Evolutionary conservation across 1,140 invertebrate species (phyloP), one percentile per base, ranked within the genome.

Genomic region (Saccostrea cuccullata): DNA sequence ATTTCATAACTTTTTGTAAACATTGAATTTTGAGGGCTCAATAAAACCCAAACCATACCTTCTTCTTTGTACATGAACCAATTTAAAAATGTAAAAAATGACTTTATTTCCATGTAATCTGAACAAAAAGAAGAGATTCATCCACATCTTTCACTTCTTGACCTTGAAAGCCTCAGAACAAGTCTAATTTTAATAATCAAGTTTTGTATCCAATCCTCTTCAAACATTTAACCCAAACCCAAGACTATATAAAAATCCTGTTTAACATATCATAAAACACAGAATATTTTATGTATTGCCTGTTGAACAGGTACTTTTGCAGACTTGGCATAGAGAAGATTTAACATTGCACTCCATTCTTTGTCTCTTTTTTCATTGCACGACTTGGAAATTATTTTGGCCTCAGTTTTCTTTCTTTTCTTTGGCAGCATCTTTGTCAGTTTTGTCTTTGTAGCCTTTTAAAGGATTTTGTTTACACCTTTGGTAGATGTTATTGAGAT

Each of bases 391-490:
- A 84, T 84, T 47, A 12, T 70, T n/a, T 70, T 77, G 55, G 17
- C 17, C 77, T 89, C 67, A 91, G 30, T 91, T 86, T 26, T 91
- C 90, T 70, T 91, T 90, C 56, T 92, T 92, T 40, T 85, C 85
- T 60, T 90, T 89, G 23, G 70, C 86, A 20, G 17, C 85, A 55
- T 88, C 85, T 77, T 26, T 36, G 26, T 77, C 70, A 23, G 36
- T 77, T 47, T 91, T 90, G n/a, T 83, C 84, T 89, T 91, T 92
- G 55, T 87, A 87, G 17, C 86, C 85, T 55, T 88, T 64, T 84
- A 94, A 82, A 15, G 94, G 94, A 89, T 95, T 95, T 60, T 94
- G 95, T 93, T 98, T 98, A 90, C 98, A 98, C 90, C 97, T 96
- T 87, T 97, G 96, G 93, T 98, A 87, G 17, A 82, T 60, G n/a